Conservation (phyloP, 2,888 invertebrate genomes). For the Steinernema carpocapsae region DNA sequence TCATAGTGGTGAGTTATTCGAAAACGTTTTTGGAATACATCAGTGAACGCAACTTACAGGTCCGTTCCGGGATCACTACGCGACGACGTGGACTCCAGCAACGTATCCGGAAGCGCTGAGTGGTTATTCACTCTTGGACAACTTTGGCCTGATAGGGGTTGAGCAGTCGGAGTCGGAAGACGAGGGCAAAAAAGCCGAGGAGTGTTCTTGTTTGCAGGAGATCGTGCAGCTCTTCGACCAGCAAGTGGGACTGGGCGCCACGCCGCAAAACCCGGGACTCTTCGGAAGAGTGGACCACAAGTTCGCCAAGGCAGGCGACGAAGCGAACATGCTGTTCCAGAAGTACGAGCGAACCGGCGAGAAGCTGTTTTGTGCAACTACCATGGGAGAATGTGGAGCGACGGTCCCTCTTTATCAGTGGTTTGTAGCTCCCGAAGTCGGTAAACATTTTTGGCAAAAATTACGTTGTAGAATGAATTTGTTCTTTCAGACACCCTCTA, state of each 20-base stretch:
- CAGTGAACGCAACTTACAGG: slow-evolving; percentile 28
- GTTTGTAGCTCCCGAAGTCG: slow-evolving; percentile 37
- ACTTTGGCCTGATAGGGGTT: slow-evolving; percentile 37
- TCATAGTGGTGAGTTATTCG: not conserved
- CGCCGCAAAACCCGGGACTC: slow-evolving; percentile 38
- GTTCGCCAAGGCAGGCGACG: slow-evolving; percentile 32
- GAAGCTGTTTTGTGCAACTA: slow-evolving; percentile 39
- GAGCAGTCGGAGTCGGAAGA: not conserved
- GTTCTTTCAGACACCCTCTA: slow-evolving; percentile 37
- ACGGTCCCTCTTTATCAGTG: slow-evolving; percentile 41
- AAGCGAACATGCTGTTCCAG: slow-evolving; percentile 38
- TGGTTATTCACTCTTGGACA: slow-evolving; percentile 37
- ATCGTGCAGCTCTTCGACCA: slow-evolving; percentile 44
- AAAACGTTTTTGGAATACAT: not conserved
- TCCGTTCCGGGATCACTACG: slow-evolving; percentile 39
- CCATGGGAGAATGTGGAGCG: slow-evolving; percentile 42
- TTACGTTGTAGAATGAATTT: not conserved
- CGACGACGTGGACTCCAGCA: slow-evolving; percentile 40
- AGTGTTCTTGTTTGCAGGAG: slow-evolving; percentile 41
- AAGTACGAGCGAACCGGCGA: slow-evolving; percentile 42
- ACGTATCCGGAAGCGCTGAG: slow-evolving; percentile 39
- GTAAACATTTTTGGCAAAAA: slow-evolving; percentile 33
- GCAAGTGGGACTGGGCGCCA: slow-evolving; percentile 42
- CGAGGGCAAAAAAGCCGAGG: not conserved
- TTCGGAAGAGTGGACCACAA: slow-evolving; percentile 44